Base-by-base conservation (phyloP, 2,888 invertebrate species). In the Nomada flava region DNA sequence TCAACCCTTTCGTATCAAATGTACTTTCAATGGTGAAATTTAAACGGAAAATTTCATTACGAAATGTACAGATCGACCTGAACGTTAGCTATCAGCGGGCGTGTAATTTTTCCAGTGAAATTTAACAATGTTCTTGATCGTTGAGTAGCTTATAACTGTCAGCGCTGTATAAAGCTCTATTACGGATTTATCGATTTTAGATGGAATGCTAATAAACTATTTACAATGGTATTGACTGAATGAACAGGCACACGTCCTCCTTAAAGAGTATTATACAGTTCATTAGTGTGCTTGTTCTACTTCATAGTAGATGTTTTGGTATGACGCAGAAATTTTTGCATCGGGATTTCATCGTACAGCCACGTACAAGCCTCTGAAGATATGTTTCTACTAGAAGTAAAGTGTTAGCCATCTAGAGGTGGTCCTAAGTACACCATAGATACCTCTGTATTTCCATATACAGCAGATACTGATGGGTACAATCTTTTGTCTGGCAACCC, bases 391-490 rank as follows among this genome's bases (percentile, higher is more conserved):
- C 47, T 76, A 63, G 67, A 76, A 71, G 76, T 82, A 71, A 64
- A 84, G 84, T 94, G 95, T 86, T 96, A 98, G 95, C 99, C 99
- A 96, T 99, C 98, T 92, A 98, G 94, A n/a, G 99, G 99, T 85
- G 97, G 97, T 86, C 99, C 99, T 90, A 99, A 95, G 94, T 99
- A 99, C 60, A 99, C 98, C 99, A 99, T 99, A 53, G 99, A 98
- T 57, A 99, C 98, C 95, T 99, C 99, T 65, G 99, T 99, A 94
- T 99, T 99, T 81, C 99, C 99, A 95, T 99, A 99, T 15, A 99
- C 99, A 80, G 99, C 99, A 67, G 99, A 99, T 71, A 99, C 98
- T 81, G 99, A 98, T 81, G 99, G 99, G 94, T 97, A 99, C 72
- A 99, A 95, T 94, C 96, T 97, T 93, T 98, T 98, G 92, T 97